A percentile compares a stretch with the other conserved stretches of the same genome.
Conservation (phyloP, 2,888 invertebrate species). For the Willowsia nigromaculata region DNA sequence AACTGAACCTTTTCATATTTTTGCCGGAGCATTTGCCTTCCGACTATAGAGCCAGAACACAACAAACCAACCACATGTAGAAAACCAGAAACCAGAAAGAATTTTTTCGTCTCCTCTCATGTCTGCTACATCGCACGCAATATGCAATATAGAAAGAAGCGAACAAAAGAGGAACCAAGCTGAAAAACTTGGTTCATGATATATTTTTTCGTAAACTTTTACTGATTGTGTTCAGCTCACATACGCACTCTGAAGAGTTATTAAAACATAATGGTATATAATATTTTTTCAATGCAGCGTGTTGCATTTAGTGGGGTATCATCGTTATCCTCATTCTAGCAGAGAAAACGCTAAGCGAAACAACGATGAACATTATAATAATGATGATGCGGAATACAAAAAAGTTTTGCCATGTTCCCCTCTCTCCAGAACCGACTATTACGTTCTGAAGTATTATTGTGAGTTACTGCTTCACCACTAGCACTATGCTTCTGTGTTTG, state of each 20-base stretch:
- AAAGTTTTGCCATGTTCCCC: background rate
- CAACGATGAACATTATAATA: background rate
- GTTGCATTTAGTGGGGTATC: slow-evolving; percentile 31
- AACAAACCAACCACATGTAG: background rate
- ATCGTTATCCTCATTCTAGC: background rate
- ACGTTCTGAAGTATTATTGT: slow-evolving; percentile 23
- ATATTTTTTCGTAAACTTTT: background rate
- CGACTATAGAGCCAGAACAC: background rate
- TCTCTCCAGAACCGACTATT: background rate
- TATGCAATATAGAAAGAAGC: background rate
- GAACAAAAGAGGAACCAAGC: too few species aligned
- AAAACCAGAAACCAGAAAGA: background rate
- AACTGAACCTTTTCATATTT: slow-evolving; percentile 12
- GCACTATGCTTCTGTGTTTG: background rate
- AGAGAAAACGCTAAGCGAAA: background rate
- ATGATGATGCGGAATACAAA: background rate
- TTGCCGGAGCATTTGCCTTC: slow-evolving; percentile 17
- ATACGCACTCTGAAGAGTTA: background rate
- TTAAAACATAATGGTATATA: background rate
- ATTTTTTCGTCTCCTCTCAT: background rate
- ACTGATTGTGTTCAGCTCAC: background rate
- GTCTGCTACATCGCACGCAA: background rate
- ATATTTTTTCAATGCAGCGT: background rate
- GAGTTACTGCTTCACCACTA: slow-evolving; percentile 34
- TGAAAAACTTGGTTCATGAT: background rate